Evolutionary conservation across 2,113 vertebrate species (phyloP).

Genomic region (Seriola rivoliana): DNA sequence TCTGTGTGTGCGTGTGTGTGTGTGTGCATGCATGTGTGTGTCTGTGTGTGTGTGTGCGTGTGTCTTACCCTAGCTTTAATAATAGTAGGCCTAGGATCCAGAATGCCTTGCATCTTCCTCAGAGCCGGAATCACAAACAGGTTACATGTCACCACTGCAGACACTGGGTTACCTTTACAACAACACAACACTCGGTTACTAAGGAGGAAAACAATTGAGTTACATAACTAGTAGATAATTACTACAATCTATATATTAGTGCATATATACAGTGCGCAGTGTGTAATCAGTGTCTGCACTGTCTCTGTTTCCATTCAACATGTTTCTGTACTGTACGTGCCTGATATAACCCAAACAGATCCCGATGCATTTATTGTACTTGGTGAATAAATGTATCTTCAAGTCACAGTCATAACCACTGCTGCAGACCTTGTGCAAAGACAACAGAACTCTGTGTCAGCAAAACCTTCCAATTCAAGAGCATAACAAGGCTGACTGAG

Average conservation of each 20-base stretch:
- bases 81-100: slow-evolving; percentile 98
- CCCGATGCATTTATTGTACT: not conserved
- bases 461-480: not conserved
- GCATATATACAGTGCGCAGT: not conserved
- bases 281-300: not conserved
- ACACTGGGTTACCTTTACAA: slow-evolving; percentile 94
- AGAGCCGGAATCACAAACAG: slow-evolving; percentile 99
- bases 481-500: too few species aligned
- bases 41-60: not conserved
- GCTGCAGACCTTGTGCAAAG: not conserved
- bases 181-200: slow-evolving; percentile 17
- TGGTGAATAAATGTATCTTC: not conserved
- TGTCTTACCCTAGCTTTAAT: slow-evolving; percentile 97
- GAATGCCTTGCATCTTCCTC: slow-evolving; percentile 99
- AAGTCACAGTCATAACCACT: not conserved
- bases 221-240: not conserved
- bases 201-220: not conserved
- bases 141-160: slow-evolving; percentile 98
- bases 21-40: too few species aligned
- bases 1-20: too few species aligned
- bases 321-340: not conserved
- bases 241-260: not conserved
- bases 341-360: too few species aligned
- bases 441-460: not conserved
- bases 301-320: too few species aligned